Evolutionary conservation across 2,113 vertebrate genomes (phyloP), one percentile per base, ranked within the genome.

Genomic region (Holacanthus passer): DNA sequence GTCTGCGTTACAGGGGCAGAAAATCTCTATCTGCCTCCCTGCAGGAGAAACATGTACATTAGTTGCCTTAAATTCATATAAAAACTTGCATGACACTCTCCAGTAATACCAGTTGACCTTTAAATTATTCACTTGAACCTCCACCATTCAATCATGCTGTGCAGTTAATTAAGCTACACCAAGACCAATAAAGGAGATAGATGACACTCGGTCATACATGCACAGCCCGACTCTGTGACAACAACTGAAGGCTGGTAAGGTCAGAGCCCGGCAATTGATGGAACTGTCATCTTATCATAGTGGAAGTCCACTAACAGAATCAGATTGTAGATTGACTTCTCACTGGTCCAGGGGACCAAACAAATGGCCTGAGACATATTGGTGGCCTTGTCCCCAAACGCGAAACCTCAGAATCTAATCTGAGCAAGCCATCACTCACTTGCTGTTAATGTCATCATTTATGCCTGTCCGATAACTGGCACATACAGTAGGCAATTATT

Each of bases 161-260:
- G 32, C 73, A 94, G 90, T 94, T 95, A 93, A 95, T 95, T 94
- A 94, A 93, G 92, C 88, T 82, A 90, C 72, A 92, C 70, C 78
- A 83, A 56, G 74, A 89, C 88, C 93, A 94, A 95, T 94, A 94
- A 93, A 94, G 86, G 93, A 95, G 93, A 95, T 73, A 84, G 92
- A 95, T 94, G 92, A 85, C 82, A 78, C 56, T 59, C 62, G 35
- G 83, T 64, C 89, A 79, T 81, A 89, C 89, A 86, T 60, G 76
- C 78, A 56, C 55, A 37, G 45, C 75, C 81, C 47, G 73, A 69
- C 75, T 89, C 73, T 66, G 73, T 89, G 85, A 92, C 91, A 91
- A 91, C 87, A 91, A 87, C 87, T 82, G 89, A 87, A 88, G 76
- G 80, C 84, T 86, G 84, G 73, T 94, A 92, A 94, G 94, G 94